Base-by-base conservation (phyloP, 2,888 invertebrate genomes). In the Idaea dimidiata region DNA sequence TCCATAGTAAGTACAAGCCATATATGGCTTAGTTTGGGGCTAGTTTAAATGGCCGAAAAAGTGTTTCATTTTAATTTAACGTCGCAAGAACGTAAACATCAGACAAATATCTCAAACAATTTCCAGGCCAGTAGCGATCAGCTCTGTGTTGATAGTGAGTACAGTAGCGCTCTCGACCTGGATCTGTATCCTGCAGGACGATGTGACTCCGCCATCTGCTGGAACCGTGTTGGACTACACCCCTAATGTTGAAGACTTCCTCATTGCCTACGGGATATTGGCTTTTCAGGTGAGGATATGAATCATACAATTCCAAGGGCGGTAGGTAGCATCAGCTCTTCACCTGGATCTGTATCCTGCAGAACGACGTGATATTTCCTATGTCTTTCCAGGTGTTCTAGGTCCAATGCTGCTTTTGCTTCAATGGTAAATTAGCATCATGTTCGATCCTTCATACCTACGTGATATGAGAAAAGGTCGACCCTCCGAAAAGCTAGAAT, bases 301-400 rank as follows among this genome's bases (percentile, higher is more conserved):
- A 24, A 24, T 24, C 24, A 24, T 24, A 24, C 24, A 24, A 5
- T 18, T 87, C 89, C 16, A 80, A 96, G 96, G 75, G 89, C 93
- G 17, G 71, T 96, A 65, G 96, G 96, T 96, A 18, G 95, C 96
- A n/a, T n/a, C n/a, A n/a, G 2, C 66, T 94, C 0, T 85, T 95
- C 55, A 93, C 95, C 0, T 95, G 95, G 94, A 93, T 93, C 72
- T 95, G 96, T 66, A 94, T 96, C 59, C 77, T 94, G 16, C 83
- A 80, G 54, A 93, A 93, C 68, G 78, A 80, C 60, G 76, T 75
- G 18, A 92, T 84, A n/a, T n/a, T n/a, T n/a, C n/a, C n/a, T n/a
- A n/a, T n/a, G n/a, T n/a, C n/a, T n/a, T n/a, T n/a, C n/a, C n/a
- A n/a, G n/a, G n/a, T n/a, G n/a, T n/a, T n/a, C n/a, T n/a, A n/a